phyloP scores from a whole-genome alignment of 2,888 invertebrate genomes.

The Macrosiphum euphorbiae region DNA sequence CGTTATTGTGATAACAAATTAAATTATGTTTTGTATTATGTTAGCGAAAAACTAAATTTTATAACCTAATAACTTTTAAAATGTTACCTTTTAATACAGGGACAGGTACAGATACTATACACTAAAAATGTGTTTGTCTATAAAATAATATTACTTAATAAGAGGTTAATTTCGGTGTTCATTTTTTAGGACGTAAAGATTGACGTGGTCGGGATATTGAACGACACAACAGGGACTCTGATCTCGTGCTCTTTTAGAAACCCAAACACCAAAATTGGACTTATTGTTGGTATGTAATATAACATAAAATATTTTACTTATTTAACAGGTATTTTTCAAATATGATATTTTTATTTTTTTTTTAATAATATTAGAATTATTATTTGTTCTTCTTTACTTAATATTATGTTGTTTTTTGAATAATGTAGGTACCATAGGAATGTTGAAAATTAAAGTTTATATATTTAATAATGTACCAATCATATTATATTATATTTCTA shows the following conservation, averaged over 20 bases:
- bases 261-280: slow-evolving; percentile 90
- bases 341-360: background rate
- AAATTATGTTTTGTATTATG: no score
- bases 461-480: background rate
- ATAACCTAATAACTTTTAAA: no score
- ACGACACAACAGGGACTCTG: slow-evolving; percentile 94
- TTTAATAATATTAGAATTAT: background rate
- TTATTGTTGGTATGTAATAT: slow-evolving; percentile 88
- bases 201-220: slow-evolving; percentile 89
- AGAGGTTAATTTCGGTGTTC: background rate
- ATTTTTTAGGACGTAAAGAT: slow-evolving; percentile 80
- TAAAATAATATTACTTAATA: no score
- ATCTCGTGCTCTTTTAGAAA: slow-evolving; percentile 99
- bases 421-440: background rate
- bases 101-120: no score
- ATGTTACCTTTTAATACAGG: no score
- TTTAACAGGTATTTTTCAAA: background rate
- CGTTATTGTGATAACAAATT: no score
- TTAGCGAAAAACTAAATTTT: no score
- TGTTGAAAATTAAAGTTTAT: background rate
- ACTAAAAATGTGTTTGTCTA: no score
- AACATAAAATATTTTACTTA: background rate
- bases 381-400: background rate
- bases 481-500: background rate
- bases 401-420: background rate